Percentiles rank a stretch among this genome's conserved stretches.
Evolutionary conservation across 2,113 vertebrate species (phyloP).

Genomic region (Myocastor coypus): DNA sequence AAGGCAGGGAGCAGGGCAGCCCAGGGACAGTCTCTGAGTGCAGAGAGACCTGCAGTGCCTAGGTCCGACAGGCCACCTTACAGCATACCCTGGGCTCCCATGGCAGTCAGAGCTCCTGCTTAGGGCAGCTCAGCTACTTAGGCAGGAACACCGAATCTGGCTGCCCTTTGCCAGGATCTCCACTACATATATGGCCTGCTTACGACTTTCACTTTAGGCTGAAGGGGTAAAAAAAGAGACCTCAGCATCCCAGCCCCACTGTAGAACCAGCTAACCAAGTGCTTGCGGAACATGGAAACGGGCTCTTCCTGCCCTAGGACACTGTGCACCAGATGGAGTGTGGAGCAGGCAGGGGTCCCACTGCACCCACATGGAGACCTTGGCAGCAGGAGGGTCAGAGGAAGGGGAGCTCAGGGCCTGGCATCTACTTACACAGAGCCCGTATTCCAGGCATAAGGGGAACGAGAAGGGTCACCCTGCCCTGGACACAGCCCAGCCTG

Average conservation of each 20-base stretch:
- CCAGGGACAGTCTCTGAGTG: neutral
- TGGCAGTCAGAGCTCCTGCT: neutral
- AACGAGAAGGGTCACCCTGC: neutral
- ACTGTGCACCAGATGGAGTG: too few species aligned
- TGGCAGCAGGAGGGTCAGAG: neutral
- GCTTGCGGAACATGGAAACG: neutral
- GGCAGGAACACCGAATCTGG: neutral
- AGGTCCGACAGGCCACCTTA: too few species aligned
- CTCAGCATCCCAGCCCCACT: neutral
- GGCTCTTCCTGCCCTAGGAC: neutral
- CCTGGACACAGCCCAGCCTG: neutral
- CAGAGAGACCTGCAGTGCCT: fast-evolving
- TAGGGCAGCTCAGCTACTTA: too few species aligned
- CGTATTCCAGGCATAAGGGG: too few species aligned
- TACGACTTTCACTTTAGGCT: neutral
- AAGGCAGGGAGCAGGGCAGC: neutral
- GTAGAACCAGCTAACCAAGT: neutral
- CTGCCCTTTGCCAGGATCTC: neutral
- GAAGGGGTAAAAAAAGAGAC: neutral
- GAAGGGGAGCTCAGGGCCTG: neutral
- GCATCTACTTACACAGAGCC: fast-evolving
- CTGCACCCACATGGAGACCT: neutral
- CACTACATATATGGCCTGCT: neutral
- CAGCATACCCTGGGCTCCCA: neutral
- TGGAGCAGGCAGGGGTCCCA: neutral